A percentile compares a stretch with the other conserved stretches of the same genome.
phyloP scores from a whole-genome alignment of 2,797 vertebrate genomes.

The Limnodromus scolopaceus region DNA sequence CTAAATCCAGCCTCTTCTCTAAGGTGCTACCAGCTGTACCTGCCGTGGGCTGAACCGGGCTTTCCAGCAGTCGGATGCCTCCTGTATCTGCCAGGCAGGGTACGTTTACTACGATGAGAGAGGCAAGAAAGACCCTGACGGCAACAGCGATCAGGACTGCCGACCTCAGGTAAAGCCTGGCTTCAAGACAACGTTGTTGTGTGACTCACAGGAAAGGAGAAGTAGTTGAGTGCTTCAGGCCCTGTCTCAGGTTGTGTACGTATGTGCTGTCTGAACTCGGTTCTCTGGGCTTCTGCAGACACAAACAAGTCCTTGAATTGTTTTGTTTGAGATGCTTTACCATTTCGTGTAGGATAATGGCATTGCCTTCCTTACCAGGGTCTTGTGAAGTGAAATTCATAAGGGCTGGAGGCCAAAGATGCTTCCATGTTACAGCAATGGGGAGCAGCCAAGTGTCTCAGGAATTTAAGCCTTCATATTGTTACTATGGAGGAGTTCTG shows the following conservation, averaged over 20 bases:
- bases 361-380: not conserved
- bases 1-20: not conserved
- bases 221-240: not conserved
- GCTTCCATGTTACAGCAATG: not conserved
- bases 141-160: constrained; percentile 87
- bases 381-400: not conserved
- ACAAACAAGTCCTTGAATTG: not conserved
- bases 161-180: constrained; percentile 84
- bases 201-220: not conserved
- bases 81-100: constrained; percentile 90
- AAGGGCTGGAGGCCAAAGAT: not conserved
- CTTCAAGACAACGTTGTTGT: not conserved
- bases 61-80: constrained; percentile 91
- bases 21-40: constrained; percentile 87
- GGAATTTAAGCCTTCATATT: not conserved
- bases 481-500: not conserved
- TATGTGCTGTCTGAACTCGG: not conserved
- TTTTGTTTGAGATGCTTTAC: not conserved
- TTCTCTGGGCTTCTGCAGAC: not conserved
- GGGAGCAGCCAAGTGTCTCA: not conserved
- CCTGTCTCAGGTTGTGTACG: fast-evolving
- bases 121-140: constrained; percentile 79
- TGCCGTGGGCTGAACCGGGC: constrained; percentile 89
- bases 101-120: constrained; percentile 87
- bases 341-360: not conserved